Evolutionary conservation across 2,113 vertebrate genomes (phyloP), one percentile per base, ranked within the genome.

Genomic region (Clarias gariepinus): DNA sequence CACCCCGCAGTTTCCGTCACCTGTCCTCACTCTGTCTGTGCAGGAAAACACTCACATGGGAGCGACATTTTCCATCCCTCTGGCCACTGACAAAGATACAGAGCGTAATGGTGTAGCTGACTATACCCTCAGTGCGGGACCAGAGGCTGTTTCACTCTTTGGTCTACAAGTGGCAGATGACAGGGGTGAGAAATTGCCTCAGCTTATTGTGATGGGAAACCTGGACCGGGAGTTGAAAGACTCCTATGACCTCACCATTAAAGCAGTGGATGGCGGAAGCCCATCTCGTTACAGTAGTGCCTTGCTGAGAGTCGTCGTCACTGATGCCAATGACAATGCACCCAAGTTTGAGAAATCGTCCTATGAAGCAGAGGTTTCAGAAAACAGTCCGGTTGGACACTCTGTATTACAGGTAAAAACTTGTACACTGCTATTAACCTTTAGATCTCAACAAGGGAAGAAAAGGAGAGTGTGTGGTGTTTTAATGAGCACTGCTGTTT

Each of bases 211-310:
- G 87, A 96, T 98, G 92, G 98, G 97, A 83, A 97, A 95, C 91
- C 93, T 99, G 87, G 98, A 99, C 91, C 94, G 98, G 0, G 98
- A 99, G 91, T 94, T 97, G 89, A 96, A 97, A 93, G 98, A 99
- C 92, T 98, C 98, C 73, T 99, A 99, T 0, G 98, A 99, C 83
- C 96, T 99, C 89, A 99, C 96, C 88, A 98, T 99, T 93, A 98
- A 97, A 90, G 98, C 97, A 53, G 97, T 98, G 94, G 98, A 99
- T 0, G 98, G 98, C 3, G 98, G 98, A 66, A 97, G 93, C 86
- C 98, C 98, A 0, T 95, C 97, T 0, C 96, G 98, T 3, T 96
- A 97, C 7, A 99, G 97, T 95, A 99, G 97, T 0, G 98, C 98
- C 91, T 93, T 99, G 91, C 95, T 99, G 16, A 95, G 98, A 63